These are phyloP conservation scores for Cyanoliseus patagonus DNA, from an alignment of 2,113 vertebrate species.

Conservation along the genomic window DNA sequence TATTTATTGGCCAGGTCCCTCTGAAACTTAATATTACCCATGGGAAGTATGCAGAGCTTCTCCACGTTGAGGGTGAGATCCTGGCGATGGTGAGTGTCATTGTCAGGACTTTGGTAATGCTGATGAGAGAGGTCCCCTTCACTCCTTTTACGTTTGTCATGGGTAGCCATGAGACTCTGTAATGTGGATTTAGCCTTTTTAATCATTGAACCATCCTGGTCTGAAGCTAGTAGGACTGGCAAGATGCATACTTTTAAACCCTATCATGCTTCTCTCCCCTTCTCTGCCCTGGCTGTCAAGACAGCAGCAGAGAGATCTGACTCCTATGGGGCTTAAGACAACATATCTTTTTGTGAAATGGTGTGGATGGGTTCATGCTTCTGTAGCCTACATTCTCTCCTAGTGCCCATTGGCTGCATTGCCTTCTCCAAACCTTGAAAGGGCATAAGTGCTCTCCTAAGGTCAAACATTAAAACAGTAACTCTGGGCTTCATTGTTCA, in stretches of 20 bases:
- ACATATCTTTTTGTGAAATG: not conserved
- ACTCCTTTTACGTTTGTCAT: fast-evolving
- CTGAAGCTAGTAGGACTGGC: not conserved
- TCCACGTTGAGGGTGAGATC: slow-evolving; percentile 83
- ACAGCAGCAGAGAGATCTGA: not conserved
- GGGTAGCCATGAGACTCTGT: not conserved
- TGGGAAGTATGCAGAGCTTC: slow-evolving; percentile 69
- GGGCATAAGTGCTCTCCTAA: not conserved
- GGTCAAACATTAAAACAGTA: not conserved
- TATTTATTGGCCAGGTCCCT: slow-evolving; percentile 86
- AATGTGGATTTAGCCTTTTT: not conserved
- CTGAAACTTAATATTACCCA: slow-evolving; percentile 72
- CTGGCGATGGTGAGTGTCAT: slow-evolving; percentile 79
- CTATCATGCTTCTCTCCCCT: not conserved
- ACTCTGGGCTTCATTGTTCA: not conserved
- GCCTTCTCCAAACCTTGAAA: not conserved
- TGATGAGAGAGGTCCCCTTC: not conserved
- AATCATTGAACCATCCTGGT: not conserved
- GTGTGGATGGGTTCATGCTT: not conserved
- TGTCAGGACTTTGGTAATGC: not conserved
- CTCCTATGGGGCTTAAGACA: not conserved
- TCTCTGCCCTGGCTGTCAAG: not conserved
- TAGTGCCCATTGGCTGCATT: not conserved
- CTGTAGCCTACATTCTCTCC: not conserved
- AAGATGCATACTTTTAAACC: not conserved